Evolutionary conservation across 2,113 vertebrate genomes (phyloP).

Genomic region (Crotalus helleri): DNA sequence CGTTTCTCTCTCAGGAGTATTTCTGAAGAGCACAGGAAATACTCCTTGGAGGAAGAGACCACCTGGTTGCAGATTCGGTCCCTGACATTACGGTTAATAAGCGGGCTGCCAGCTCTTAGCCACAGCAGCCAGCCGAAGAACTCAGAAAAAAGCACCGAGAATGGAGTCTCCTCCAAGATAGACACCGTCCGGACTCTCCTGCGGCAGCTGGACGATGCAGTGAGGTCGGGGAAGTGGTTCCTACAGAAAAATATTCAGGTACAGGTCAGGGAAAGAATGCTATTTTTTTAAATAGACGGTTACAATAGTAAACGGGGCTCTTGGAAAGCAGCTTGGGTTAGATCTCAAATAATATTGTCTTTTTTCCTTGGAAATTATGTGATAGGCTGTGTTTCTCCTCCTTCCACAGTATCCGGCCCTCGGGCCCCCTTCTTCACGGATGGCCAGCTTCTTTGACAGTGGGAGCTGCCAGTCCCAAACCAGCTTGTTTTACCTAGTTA

Average conservation of each 20-base stretch:
- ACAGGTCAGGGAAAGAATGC: conserved; percentile 1
- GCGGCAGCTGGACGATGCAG: conserved; percentile 77
- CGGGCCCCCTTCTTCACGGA: conserved; percentile 87
- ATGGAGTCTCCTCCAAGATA: conserved; percentile 83
- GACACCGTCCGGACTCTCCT: conserved; percentile 77
- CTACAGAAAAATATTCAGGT: conserved; percentile 82
- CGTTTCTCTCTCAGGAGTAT: conserved; percentile 72
- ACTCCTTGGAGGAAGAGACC: conserved; percentile 88
- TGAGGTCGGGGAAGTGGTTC: conserved; percentile 79
- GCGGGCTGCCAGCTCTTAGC: conserved; percentile 74
- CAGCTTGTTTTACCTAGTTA: conserved; percentile 83
- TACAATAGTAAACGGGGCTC: not conserved
- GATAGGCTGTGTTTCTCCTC: conserved; percentile 46
- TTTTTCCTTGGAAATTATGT: conserved; percentile 36
- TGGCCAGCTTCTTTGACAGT: conserved; percentile 82
- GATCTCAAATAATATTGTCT: conserved; percentile 32
- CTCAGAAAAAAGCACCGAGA: conserved; percentile 83
- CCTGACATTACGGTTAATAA: conserved; percentile 84
- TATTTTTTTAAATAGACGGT: not conserved
- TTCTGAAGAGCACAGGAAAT: conserved; percentile 82
- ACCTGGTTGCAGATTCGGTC: conserved; percentile 90
- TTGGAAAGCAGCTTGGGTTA: conserved; percentile 18
- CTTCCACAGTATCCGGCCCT: conserved; percentile 86
- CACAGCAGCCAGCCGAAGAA: conserved; percentile 79
- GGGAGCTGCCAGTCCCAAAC: conserved; percentile 92